A percentile compares a stretch with the other conserved stretches of the same genome.
These are phyloP conservation scores for Cirrhinus molitorella DNA, from an alignment of 2,797 vertebrate species.

Conservation along the genomic window DNA sequence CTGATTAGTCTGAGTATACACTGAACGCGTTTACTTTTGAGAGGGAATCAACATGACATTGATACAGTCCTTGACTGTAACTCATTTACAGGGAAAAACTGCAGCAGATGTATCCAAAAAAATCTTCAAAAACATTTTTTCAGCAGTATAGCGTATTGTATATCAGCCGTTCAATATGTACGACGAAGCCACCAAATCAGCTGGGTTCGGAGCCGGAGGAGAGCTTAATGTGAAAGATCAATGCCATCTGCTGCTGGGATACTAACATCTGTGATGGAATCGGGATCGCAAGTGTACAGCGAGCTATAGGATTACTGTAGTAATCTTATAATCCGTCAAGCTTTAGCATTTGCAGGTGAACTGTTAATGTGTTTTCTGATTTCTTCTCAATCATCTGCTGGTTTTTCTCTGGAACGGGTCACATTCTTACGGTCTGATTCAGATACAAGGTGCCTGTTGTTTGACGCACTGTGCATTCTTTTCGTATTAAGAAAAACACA, in stretches of 20 bases:
- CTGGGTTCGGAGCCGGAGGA: conserved; percentile 16
- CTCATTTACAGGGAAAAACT: conserved; percentile 20
- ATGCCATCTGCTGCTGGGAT: conserved; percentile 60
- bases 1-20: conserved; percentile 27
- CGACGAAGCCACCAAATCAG: conserved; percentile 23
- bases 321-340: conserved; percentile 35
- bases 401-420: background rate
- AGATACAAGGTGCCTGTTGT: conserved; percentile 17
- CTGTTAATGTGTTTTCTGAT: conserved; percentile 3
- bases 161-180: conserved; percentile 30
- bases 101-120: conserved; percentile 37
- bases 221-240: conserved; percentile 57
- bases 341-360: conserved; percentile 43
- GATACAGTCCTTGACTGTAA: conserved; percentile 36
- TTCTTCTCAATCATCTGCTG: background rate
- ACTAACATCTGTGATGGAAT: conserved; percentile 40
- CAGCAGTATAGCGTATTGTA: conserved; percentile 29
- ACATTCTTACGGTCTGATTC: background rate
- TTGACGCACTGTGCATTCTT: background rate
- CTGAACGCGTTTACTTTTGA: conserved; percentile 30
- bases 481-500: background rate
- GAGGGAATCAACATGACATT: conserved; percentile 28
- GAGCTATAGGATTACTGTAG: conserved; percentile 20
- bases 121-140: conserved; percentile 48
- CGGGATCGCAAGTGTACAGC: conserved; percentile 12